These are phyloP conservation scores for Sylvilagus floridanus DNA, from an alignment of 2,797 vertebrate species.

Conservation along the genomic window DNA sequence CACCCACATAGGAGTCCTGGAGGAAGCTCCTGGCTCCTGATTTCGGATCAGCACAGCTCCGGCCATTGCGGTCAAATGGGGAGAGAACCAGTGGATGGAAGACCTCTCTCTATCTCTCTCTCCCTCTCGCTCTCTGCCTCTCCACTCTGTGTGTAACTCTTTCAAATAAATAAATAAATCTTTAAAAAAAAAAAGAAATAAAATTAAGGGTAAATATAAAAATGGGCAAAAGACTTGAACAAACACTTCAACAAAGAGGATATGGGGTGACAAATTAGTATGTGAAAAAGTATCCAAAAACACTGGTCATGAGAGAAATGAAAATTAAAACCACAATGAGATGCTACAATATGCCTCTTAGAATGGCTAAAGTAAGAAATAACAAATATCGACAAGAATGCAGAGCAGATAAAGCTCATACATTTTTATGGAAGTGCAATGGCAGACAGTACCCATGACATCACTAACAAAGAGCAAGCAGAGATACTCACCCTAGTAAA, in stretches of 20 bases:
- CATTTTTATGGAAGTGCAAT: background rate
- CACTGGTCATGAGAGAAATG: background rate
- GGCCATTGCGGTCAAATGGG: no score
- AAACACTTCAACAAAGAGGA: background rate
- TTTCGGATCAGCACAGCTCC: no score
- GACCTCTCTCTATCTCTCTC: no score
- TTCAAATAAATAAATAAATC: no score
- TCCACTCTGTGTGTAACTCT: no score
- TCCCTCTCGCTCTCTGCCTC: no score
- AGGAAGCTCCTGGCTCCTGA: no score
- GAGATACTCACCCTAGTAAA: background rate
- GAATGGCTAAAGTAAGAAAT: background rate
- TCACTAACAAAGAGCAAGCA: background rate
- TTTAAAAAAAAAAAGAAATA: background rate
- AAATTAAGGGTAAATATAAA: background rate
- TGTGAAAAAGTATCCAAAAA: background rate
- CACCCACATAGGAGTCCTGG: no score
- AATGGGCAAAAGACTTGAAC: conserved; percentile 3
- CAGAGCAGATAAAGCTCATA: background rate
- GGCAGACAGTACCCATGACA: background rate
- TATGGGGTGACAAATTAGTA: background rate
- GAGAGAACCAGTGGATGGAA: no score
- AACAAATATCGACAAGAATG: background rate
- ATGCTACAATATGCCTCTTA: background rate
- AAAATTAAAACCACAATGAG: background rate